Evolutionary conservation across 2,113 vertebrate genomes (phyloP).

Genomic region (Benitochromis conjunctus): DNA sequence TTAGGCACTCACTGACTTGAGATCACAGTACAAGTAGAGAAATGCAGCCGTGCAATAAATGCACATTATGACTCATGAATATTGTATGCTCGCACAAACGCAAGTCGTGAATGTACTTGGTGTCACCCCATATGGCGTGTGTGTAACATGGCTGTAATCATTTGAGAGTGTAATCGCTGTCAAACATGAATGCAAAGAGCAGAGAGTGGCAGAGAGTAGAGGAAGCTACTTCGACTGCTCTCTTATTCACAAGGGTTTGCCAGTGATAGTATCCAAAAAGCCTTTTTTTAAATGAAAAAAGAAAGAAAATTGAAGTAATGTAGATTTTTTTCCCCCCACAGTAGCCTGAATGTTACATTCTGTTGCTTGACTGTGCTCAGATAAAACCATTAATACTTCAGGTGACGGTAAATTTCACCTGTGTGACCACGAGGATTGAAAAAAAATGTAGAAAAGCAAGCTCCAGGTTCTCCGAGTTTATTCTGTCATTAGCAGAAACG

Average conservation of each 20-base stretch:
- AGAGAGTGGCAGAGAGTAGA: background rate
- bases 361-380: background rate
- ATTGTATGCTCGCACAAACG: conserved; percentile 24
- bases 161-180: background rate
- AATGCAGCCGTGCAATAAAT: conserved; percentile 12
- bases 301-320: background rate
- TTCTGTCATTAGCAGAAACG: background rate
- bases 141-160: conserved; percentile 10
- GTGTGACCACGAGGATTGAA: background rate
- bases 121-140: background rate
- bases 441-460: background rate
- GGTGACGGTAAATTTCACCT: background rate
- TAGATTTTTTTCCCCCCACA: background rate
- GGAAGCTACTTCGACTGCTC: background rate
- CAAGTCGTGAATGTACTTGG: conserved; percentile 12
- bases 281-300: background rate
- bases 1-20: background rate
- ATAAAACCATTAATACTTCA: background rate
- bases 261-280: background rate
- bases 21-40: background rate
- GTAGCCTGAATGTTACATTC: background rate
- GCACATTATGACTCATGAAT: conserved; percentile 38
- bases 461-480: background rate
- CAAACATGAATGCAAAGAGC: background rate
- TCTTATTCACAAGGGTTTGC: background rate